Percentiles rank a stretch among this genome's conserved stretches.
These are phyloP conservation scores for Archaeoteleia sp. DNA, from an alignment of 2,888 invertebrate species.

Conservation along the genomic window DNA sequence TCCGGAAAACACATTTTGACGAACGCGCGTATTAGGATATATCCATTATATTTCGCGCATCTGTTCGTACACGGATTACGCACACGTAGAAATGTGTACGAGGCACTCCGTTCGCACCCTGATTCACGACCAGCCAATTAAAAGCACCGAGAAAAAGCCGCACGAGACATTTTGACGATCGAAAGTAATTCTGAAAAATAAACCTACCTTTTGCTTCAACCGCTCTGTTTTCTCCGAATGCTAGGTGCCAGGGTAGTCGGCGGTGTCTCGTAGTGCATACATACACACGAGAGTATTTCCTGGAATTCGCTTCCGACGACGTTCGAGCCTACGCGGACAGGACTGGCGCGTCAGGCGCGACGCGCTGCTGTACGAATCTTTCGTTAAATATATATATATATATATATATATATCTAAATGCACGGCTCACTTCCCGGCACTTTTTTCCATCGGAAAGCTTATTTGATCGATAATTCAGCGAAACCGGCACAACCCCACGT, in stretches of 20 bases:
- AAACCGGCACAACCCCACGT: constrained; percentile 51
- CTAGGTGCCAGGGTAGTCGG: constrained; percentile 67
- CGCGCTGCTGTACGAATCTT: constrained; percentile 11
- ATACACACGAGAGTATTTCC: constrained; percentile 53
- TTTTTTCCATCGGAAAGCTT: constrained; percentile 53
- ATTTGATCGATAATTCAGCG: constrained; percentile 68
- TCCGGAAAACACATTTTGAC: no score
- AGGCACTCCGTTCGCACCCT: no score
- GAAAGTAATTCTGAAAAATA: background rate
- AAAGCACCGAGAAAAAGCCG: no score
- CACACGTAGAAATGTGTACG: no score
- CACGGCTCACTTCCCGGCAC: constrained; percentile 49
- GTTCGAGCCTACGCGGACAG: background rate
- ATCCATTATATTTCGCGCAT: no score
- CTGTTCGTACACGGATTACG: no score
- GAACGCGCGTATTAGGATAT: no score
- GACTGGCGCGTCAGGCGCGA: background rate
- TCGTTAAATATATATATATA: background rate
- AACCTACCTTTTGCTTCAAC: constrained; percentile 38
- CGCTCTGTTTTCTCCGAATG: constrained; percentile 56
- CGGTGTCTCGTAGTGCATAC: constrained; percentile 62
- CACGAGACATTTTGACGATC: no score
- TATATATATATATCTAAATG: background rate
- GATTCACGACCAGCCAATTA: no score
- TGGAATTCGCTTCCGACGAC: constrained; percentile 20